These are phyloP conservation scores for Enteromius unitaeniatus DNA, from an alignment of 2,797 vertebrate genomes.

Conservation along the genomic window DNA sequence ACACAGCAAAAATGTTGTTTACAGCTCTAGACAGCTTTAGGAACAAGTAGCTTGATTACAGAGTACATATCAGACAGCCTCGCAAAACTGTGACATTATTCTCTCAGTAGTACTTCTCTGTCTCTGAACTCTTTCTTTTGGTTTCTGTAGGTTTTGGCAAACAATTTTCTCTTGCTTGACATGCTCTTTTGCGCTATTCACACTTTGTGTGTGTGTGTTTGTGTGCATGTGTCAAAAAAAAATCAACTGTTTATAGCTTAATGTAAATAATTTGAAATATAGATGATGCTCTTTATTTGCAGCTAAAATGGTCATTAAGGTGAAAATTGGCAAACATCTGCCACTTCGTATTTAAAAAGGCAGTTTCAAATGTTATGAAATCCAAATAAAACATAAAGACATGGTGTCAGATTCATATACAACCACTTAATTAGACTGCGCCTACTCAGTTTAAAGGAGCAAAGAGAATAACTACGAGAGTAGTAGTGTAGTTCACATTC, in stretches of 20 bases:
- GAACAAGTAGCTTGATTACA: constrained; percentile 18
- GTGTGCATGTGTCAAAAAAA: constrained; percentile 24
- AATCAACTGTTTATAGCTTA: constrained; percentile 52
- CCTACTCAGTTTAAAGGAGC: background rate
- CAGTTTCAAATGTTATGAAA: background rate
- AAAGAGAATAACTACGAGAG: background rate
- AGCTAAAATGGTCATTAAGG: constrained; percentile 48
- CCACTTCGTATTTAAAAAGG: constrained; percentile 17
- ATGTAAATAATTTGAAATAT: constrained; percentile 56
- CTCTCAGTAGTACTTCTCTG: background rate
- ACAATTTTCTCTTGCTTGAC: background rate
- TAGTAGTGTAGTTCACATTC: background rate
- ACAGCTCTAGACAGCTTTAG: constrained; percentile 9
- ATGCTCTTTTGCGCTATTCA: background rate
- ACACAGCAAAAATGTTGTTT: constrained; percentile 16
- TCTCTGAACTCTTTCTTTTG: background rate
- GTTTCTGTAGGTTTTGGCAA: background rate
- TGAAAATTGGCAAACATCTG: background rate
- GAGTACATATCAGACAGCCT: constrained; percentile 20
- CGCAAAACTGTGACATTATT: constrained; percentile 17
- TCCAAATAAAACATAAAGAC: constrained; percentile 3
- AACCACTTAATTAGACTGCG: background rate
- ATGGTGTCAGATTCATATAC: constrained; percentile 1
- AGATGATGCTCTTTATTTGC: constrained; percentile 41
- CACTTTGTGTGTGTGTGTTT: constrained; percentile 7